Percentiles rank a stretch among this genome's conserved stretches.
These are phyloP conservation scores for Galbula dea DNA, from an alignment of 2,113 vertebrate species.

Conservation along the genomic window DNA sequence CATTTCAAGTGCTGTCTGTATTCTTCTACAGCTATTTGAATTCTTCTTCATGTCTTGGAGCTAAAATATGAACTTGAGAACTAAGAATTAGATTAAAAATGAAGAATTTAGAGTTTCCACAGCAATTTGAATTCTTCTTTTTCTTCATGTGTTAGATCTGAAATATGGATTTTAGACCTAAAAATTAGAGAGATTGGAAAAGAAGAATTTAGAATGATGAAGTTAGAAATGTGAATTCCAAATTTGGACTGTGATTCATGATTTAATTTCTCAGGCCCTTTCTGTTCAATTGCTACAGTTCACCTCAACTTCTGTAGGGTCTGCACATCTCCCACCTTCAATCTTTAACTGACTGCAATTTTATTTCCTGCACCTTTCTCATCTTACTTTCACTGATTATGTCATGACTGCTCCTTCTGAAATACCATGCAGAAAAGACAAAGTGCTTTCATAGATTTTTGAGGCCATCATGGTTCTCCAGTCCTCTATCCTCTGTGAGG, in stretches of 20 bases:
- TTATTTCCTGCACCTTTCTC: neutral
- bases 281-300: conserved; percentile 1
- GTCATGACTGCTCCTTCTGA: neutral
- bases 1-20: neutral
- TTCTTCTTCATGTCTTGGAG: neutral
- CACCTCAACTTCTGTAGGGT: neutral
- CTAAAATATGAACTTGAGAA: neutral
- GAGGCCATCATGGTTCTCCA: neutral
- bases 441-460: neutral
- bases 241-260: neutral
- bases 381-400: neutral
- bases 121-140: neutral
- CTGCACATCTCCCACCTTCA: neutral
- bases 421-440: neutral
- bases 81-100: neutral
- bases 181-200: neutral
- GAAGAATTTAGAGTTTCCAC: too few relatives aligned
- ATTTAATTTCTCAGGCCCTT: conserved; percentile 14
- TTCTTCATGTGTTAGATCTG: neutral
- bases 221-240: neutral
- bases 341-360: neutral
- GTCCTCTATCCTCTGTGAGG: neutral
- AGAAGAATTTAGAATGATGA: too few relatives aligned
- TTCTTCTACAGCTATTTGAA: neutral
- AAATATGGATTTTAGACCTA: neutral